Base-by-base conservation (phyloP, 2,888 invertebrate species). In the Enoplolaimus lenunculus region DNA sequence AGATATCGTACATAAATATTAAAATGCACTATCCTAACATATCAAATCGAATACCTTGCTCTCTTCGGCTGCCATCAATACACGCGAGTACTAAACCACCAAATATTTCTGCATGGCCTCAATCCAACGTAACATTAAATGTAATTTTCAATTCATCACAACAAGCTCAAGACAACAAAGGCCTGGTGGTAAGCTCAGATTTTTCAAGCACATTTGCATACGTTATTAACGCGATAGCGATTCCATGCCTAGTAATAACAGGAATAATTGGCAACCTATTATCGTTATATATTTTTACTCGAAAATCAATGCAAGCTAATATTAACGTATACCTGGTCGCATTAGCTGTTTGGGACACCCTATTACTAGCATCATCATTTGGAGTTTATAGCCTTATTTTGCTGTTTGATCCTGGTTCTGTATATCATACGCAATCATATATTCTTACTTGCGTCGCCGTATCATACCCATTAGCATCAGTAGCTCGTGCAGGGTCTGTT, bases 401-500 rank as follows among this genome's bases (percentile, higher is more conserved):
- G 7, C 67, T 66, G 7, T 34, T 34, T 2, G n/a, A 7, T 3
- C 33, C 21, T 16, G 67, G 67, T n/a, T 7, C 45, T 13, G 21
- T 45, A 13, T 33, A 66, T 34, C 26, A 66, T n/a, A 34, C 21
- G n/a, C 34, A 66, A n/a, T 33, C 21, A 13, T 66, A 21, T 21
- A 13, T 66, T 2, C 21, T 45, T 13, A 13, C 7, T 7, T 7
- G 7, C 21, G 45, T 45, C 7, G 45, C 45, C 7, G 26, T n/a
- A 7, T 31, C 34, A 30, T 66, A 34, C n/a, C 67, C 67, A 31
- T 7, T 66, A n/a, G 34, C 30, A 34, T 33, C 29, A 13, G 33
- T 66, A 29, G 67, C 67, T 34, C 30, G 67, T 13, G 21, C 67
- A 21, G 67, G 67, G n/a, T 66, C 67, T 7, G 67, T 66, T 29